Conservation (phyloP, 1,140 invertebrate genomes). For the Hormaphis cornu region DNA sequence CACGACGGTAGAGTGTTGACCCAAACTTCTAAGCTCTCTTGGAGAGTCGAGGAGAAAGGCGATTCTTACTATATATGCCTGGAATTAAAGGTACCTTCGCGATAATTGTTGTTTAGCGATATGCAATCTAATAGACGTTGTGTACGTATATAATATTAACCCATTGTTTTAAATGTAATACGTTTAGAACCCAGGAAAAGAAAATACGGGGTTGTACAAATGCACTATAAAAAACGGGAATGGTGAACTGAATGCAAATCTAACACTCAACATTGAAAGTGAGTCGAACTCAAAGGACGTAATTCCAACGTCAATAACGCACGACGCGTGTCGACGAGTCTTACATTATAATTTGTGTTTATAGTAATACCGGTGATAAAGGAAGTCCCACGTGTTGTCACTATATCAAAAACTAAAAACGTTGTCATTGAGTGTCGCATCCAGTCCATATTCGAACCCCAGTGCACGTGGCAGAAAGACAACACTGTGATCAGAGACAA, state of each 20-base stretch:
- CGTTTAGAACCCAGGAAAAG: conserved; percentile 70
- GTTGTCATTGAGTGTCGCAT: conserved; percentile 85
- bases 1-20: conserved; percentile 66
- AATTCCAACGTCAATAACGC: background rate
- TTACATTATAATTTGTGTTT: conserved; percentile 37
- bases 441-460: conserved; percentile 74
- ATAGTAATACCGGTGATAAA: conserved; percentile 86
- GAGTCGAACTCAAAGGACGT: too few species aligned
- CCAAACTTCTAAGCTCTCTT: conserved; percentile 68
- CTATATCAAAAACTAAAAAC: conserved; percentile 78
- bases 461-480: conserved; percentile 85
- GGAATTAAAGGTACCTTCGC: conserved; percentile 63
- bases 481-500: conserved; percentile 64
- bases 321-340: background rate
- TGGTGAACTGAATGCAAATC: conserved; percentile 92
- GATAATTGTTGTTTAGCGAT: background rate
- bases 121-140: background rate
- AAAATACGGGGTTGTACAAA: conserved; percentile 95
- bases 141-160: background rate
- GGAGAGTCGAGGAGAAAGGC: conserved; percentile 67
- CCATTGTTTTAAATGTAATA: background rate
- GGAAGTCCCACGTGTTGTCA: conserved; percentile 80
- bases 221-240: conserved; percentile 93
- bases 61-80: conserved; percentile 83
- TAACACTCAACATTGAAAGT: conserved; percentile 97